phyloP scores from a whole-genome alignment of 2,888 invertebrate genomes.

The Drosophila paramelanica region DNA sequence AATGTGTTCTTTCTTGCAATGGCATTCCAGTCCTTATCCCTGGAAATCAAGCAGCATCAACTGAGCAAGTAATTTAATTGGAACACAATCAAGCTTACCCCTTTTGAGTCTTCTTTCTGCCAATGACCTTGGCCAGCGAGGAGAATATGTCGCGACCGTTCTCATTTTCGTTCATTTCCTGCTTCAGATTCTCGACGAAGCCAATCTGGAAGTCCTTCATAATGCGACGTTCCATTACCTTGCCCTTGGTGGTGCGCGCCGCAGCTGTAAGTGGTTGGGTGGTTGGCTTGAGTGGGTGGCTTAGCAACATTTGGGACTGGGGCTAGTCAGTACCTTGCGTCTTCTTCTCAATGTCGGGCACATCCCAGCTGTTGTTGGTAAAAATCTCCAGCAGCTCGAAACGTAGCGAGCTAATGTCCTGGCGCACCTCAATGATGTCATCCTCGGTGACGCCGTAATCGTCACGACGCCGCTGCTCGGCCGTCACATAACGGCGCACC shows the following conservation, averaged over 20 bases:
- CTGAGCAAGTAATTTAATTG: neutral
- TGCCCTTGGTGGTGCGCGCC: conserved; percentile 89
- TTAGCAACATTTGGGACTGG: conserved; percentile 25
- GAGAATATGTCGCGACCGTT: conserved; percentile 92
- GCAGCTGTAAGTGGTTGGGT: conserved; percentile 85
- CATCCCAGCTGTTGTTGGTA: conserved; percentile 94
- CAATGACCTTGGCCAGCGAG: conserved; percentile 93
- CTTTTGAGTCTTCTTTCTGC: conserved; percentile 86
- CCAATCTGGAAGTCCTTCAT: conserved; percentile 96
- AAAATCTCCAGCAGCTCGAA: conserved; percentile 97
- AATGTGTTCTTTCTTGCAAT: conserved; percentile 90
- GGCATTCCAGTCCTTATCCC: conserved; percentile 91
- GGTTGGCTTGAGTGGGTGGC: conserved; percentile 1
- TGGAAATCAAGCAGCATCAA: conserved; percentile 23
- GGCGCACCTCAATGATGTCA: conserved; percentile 98
- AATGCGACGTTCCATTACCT: conserved; percentile 93
- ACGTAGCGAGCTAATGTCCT: conserved; percentile 97
- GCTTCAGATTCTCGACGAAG: conserved; percentile 92
- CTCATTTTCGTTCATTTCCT: conserved; percentile 89
- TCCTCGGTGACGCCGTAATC: conserved; percentile 97
- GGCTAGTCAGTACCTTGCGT: conserved; percentile 74
- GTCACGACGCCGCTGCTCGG: conserved; percentile 94
- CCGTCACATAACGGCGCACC: conserved; percentile 95
- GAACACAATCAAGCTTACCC: conserved; percentile 62
- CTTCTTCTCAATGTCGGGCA: conserved; percentile 90